Evolutionary conservation across 2,888 invertebrate genomes (phyloP), one percentile per base, ranked within the genome.

Genomic region (Campoletis raptor): DNA sequence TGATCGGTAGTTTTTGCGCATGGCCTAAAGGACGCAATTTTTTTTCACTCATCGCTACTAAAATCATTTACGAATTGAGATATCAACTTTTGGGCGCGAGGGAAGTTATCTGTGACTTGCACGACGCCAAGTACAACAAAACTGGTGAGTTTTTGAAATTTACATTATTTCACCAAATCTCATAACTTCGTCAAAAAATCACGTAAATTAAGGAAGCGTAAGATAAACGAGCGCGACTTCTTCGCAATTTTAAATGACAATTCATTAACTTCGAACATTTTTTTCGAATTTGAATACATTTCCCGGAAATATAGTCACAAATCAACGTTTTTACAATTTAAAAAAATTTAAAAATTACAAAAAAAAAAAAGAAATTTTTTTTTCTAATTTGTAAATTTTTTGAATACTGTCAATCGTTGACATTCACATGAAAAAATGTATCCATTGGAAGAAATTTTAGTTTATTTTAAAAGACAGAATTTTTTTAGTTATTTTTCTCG

Each of bases 81-180:
- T 96, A 96, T 94, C 96, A 96, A 91, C 94, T 96, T 85, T 94
- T 96, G 69, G 97, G 96, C 81, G 94, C 94, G 6, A 95, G 94
- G 80, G 96, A 96, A 18, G 92, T 96, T 48, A 92, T 96, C 86
- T 96, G 96, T 91, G 97, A 97, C 93, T 94, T 95, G 93, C 90
- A 96, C 37, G 95, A 95, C 91, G 94, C 95, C 40, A 94, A 94
- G 85, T 94, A 95, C 87, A 96, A 97, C 94, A 96, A 95, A 93
- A 94, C 94, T 84, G 95, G 95, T 95, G 92, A 92, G 94, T 66
- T 30, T 66, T 30, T 45, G 0, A 8, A n/a, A 15, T 18, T 52
- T 7, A 48, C 9, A 52, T 37, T 18, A 18, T 45, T 70, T 15
- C 24, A 12, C 2, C 3, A 30, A 24, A 57, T 30, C 5, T 30